Base-by-base conservation (phyloP, 2,797 vertebrate genomes). In the Manis crassicaudata region DNA sequence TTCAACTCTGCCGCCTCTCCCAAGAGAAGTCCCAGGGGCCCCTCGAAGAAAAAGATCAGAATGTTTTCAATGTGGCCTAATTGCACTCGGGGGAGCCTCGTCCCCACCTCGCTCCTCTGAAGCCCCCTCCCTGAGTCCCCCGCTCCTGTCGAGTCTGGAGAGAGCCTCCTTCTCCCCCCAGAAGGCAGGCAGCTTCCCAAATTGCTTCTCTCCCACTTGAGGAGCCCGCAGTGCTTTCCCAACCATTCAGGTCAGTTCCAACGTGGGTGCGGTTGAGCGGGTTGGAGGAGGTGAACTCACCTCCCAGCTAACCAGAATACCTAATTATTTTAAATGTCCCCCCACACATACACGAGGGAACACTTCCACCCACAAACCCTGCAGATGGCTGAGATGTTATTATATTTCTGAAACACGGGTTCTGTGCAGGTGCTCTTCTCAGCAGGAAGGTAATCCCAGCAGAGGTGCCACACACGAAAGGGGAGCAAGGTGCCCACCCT, bases 41-140 rank as follows among this genome's bases (percentile, higher is more conserved):
- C 52, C 81, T 92, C 35, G 32, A 25, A 52, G 50, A 88, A 63
- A 32, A 46, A 63, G 91, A 87, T 87, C 20, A 88, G 62, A 68
- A 63, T 17, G 25, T 70, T 58, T 52, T 75, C 89, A 79, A 20
- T 37, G 20, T 2, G 52, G 58, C 70, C 79, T 94, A 46, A 90
- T 23, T 46, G 23, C 37, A 21, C 67, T 37, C 84, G 29, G 4
- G 50, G 94, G 27, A 81, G 52, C 17, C 29, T 35, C 25, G 12
- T 18, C 73, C 52, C 56, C 56, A 12, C 43, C n/a, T 62, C 4
- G 0, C 58, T 58, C 70, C 85, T 92, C 81, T 5, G 0, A 63
- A 80, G 46, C 43, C 13, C 67, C 70, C 0, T 0, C 32, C 73
- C 13, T 27, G 7, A 27, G 2, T 32, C n/a, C 7, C 68, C 77